Evolutionary conservation across 2,888 invertebrate species (phyloP).

Genomic region (Tortrix viridana): DNA sequence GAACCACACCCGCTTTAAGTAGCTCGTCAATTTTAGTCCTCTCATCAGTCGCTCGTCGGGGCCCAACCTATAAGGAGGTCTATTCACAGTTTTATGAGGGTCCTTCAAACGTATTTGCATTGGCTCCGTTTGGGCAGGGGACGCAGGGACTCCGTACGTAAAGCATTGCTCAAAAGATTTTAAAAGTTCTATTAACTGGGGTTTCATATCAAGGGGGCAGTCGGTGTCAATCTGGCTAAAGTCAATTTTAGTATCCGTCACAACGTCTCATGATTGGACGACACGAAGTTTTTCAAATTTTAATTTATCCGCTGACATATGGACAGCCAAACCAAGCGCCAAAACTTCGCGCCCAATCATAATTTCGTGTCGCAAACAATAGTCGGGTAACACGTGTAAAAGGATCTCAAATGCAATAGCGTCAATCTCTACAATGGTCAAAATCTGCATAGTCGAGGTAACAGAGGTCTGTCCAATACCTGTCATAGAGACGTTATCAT

Average conservation of each 20-base stretch:
- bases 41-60: conserved; percentile 1
- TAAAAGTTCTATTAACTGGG: background rate
- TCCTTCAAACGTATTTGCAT: conserved; percentile 16
- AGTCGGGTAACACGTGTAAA: conserved; percentile 31
- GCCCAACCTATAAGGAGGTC: conserved; percentile 4
- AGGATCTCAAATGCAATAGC: conserved; percentile 17
- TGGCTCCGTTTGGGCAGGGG: conserved; percentile 4
- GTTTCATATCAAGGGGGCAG: background rate
- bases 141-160: conserved; percentile 1
- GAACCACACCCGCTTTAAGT: background rate
- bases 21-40: conserved; percentile 1
- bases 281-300: background rate
- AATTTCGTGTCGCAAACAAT: conserved; percentile 3
- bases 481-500: conserved; percentile 23
- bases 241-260: background rate
- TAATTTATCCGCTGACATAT: background rate
- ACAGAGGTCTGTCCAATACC: conserved; percentile 34
- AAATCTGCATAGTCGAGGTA: conserved; percentile 35
- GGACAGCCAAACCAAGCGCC: background rate
- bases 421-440: conserved; percentile 14
- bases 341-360: conserved; percentile 11
- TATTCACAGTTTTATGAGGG: conserved; percentile 5
- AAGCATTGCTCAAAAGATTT: background rate
- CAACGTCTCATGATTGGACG: background rate
- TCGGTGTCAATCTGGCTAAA: background rate